Evolutionary conservation across 2,113 vertebrate species (phyloP).

Genomic region (Meriones unguiculatus): DNA sequence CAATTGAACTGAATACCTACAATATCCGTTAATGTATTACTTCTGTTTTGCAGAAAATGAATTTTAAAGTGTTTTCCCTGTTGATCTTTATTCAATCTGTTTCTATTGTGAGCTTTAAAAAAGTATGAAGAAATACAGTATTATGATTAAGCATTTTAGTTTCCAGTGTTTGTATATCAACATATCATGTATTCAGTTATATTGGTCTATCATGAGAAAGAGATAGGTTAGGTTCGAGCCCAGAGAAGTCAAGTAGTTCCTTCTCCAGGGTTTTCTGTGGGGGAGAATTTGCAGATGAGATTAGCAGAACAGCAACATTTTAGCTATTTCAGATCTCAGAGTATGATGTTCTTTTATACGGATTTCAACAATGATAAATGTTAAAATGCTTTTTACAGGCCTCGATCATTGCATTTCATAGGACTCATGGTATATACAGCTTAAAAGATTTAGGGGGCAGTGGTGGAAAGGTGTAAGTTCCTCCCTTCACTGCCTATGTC

Average conservation of each 20-base stretch:
- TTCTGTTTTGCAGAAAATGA: neutral
- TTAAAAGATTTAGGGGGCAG: slow-evolving; percentile 12
- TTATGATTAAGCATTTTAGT: neutral
- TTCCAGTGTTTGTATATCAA: neutral
- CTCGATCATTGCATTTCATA: slow-evolving; percentile 1
- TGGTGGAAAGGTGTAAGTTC: neutral
- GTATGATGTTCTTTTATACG: neutral
- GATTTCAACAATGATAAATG: neutral
- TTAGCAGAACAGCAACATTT: neutral
- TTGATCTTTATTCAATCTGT: neutral
- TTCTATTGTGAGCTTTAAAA: neutral
- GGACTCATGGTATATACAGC: neutral
- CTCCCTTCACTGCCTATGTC: neutral
- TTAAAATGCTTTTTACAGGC: neutral
- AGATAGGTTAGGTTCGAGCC: neutral
- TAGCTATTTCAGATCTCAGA: neutral
- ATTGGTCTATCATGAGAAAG: neutral
- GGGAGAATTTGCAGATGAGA: neutral
- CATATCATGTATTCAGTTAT: neutral
- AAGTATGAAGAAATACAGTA: neutral
- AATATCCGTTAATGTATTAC: neutral
- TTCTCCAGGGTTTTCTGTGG: neutral
- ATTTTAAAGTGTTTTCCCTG: neutral
- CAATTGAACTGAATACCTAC: neutral
- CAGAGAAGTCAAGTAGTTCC: neutral